Evolutionary conservation across 2,797 vertebrate species (phyloP).

Genomic region (Nothura maculosa): DNA sequence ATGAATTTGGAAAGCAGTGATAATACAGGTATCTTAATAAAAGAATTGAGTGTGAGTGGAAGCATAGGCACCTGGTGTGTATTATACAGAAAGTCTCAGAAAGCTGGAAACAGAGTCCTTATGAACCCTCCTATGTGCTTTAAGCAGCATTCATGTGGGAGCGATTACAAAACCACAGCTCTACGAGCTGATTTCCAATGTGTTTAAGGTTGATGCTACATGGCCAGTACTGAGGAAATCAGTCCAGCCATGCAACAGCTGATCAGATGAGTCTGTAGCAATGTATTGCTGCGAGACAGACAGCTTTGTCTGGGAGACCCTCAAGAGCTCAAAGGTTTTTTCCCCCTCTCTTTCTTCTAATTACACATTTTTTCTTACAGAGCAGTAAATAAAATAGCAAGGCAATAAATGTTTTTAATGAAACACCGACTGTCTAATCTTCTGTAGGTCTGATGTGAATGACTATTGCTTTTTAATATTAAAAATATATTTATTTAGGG

Average conservation of each 20-base stretch:
- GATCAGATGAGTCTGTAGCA: too few relatives aligned
- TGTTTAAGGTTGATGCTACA: not conserved
- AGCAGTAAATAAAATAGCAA: not conserved
- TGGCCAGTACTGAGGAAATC: too few relatives aligned
- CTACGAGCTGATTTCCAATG: too few relatives aligned
- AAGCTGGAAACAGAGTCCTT: not conserved
- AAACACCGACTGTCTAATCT: conserved; percentile 1
- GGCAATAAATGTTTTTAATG: not conserved
- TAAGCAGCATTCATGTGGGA: too few relatives aligned
- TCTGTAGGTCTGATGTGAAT: conserved; percentile 22
- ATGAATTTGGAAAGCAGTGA: not conserved
- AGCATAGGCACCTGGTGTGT: rapidly evolving
- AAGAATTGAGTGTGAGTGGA: not conserved
- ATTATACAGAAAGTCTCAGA: not conserved
- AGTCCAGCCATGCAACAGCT: too few relatives aligned
- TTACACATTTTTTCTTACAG: not conserved
- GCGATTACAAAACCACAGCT: not conserved
- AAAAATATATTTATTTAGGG: not conserved
- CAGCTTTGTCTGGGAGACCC: not conserved
- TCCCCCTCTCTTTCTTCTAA: not conserved
- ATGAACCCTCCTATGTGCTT: not conserved
- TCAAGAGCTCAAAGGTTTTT: not conserved
- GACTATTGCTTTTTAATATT: conserved; percentile 57
- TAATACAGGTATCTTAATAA: not conserved
- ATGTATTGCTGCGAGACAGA: too few relatives aligned